Base-by-base conservation (phyloP, 2,113 vertebrate species). In the Plotosus lineatus region DNA sequence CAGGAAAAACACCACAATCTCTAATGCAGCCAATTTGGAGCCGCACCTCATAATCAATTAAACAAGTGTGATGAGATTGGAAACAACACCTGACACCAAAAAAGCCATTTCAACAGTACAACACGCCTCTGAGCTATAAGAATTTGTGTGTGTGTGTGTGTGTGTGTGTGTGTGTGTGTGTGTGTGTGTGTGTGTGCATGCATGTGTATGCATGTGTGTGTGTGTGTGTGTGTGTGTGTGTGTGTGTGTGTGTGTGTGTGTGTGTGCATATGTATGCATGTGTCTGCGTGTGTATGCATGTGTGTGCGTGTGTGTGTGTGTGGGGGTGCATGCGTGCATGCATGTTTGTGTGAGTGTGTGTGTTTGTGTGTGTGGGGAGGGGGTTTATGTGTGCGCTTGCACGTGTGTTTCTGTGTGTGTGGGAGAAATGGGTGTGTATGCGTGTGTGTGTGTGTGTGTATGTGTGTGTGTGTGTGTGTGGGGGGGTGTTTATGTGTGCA, bases 1-100 rank as follows among this genome's bases (percentile, higher is more conserved):
- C n/a, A 31, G n/a, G 42, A 46, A 31, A 12, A 61, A 46, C 4
- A 10, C 7, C 89, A 95, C 93, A 93, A 1, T 93, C 40, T 44
- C 14, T 44, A n/a, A n/a, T 5, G 26, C 46, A 11, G 17, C 3
- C 7, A 48, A 48, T 17, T 1, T 15, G 6, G 6, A 69, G 40
- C 26, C 42, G 48, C 66, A 71, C n/a, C 68, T 31, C 19, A 50
- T 3, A 65, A 65, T 36, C 21, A 17, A 44, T 15, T 44, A 36
- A 63, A 58, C 55, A 26, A 60, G 3, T 23, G 26, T 36, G 23
- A 40, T 66, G 19, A 40, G 38, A 66, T 40, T 66, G 23, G 38
- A 42, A 42, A 42, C 19, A 66, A 23, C 40, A 23, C 31, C 33
- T 21, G 31, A 40, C 33, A 38, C 61, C 60, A 2, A 1, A 40